These are phyloP conservation scores for Harpalus rubripes DNA, from an alignment of 2,888 invertebrate species.

Conservation along the genomic window DNA sequence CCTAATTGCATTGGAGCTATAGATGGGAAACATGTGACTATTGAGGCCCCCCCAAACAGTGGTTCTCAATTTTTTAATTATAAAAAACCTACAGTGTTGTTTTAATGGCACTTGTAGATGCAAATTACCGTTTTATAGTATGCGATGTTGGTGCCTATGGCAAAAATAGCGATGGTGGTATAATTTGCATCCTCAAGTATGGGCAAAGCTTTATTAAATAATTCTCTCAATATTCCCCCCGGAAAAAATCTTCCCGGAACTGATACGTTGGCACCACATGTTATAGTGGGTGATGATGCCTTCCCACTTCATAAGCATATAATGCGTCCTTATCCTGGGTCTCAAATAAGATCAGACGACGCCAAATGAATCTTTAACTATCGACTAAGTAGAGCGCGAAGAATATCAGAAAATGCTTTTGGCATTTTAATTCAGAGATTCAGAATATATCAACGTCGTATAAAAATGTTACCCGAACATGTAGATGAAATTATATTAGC, in stretches of 20 bases:
- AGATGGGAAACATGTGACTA: too few relatives aligned
- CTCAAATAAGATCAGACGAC: slow-evolving; percentile 6
- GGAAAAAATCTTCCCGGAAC: slow-evolving; percentile 61
- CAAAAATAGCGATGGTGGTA: slow-evolving; percentile 67
- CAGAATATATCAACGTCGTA: slow-evolving; percentile 61
- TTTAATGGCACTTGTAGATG: too few relatives aligned
- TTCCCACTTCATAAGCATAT: slow-evolving; percentile 64
- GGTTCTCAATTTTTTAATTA: too few relatives aligned
- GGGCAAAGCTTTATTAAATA: slow-evolving; percentile 64
- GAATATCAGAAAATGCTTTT: slow-evolving; percentile 61
- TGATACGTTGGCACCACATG: slow-evolving; percentile 47
- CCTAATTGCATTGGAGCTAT: too few relatives aligned
- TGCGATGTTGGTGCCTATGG: slow-evolving; percentile 69
- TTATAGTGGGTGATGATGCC: slow-evolving; percentile 65
- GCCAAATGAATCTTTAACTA: slow-evolving; percentile 60
- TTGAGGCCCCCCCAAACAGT: too few relatives aligned
- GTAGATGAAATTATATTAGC: neutral
- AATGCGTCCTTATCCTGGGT: slow-evolving; percentile 67
- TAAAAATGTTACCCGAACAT: slow-evolving; percentile 37
- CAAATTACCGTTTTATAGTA: neutral
- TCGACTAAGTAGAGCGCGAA: too few relatives aligned
- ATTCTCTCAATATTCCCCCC: slow-evolving; percentile 67
- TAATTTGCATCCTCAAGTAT: slow-evolving; percentile 66
- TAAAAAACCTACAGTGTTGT: too few relatives aligned
- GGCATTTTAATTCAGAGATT: slow-evolving; percentile 67